Evolutionary conservation across 2,797 vertebrate species (phyloP).

Genomic region (Chelidonichthys spinosus): DNA sequence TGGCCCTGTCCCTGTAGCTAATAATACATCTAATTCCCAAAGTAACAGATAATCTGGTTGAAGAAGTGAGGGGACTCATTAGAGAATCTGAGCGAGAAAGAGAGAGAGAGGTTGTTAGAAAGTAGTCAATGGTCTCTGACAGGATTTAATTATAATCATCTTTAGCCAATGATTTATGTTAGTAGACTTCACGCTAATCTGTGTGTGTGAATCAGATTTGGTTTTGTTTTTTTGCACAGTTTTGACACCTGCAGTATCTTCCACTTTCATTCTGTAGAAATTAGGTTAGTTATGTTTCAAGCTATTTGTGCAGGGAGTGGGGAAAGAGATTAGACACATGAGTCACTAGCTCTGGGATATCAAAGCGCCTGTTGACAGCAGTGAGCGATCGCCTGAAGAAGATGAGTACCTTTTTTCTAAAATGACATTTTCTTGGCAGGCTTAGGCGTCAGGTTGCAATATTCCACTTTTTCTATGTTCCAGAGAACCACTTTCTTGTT

Average conservation of each 20-base stretch:
- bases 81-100: constrained; percentile 23
- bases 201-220: background rate
- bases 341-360: constrained; percentile 62
- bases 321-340: constrained; percentile 59
- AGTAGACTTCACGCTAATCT: constrained; percentile 46
- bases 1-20: constrained; percentile 65
- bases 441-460: constrained; percentile 42
- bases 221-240: background rate
- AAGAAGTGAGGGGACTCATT: constrained; percentile 61
- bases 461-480: constrained; percentile 6
- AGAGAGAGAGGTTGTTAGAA: constrained; percentile 28
- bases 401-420: constrained; percentile 47
- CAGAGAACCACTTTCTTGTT: constrained; percentile 9
- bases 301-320: constrained; percentile 47
- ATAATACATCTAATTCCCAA: constrained; percentile 77
- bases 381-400: constrained; percentile 45
- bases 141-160: constrained; percentile 71
- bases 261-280: constrained; percentile 42
- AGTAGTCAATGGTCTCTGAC: constrained; percentile 51
- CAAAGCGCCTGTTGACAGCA: constrained; percentile 65
- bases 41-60: constrained; percentile 71
- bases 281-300: constrained; percentile 53
- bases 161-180: constrained; percentile 57
- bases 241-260: background rate
- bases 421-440: constrained; percentile 56